These are phyloP conservation scores for Tympanuchus pallidicinctus DNA, from an alignment of 2,113 vertebrate species.

Conservation along the genomic window DNA sequence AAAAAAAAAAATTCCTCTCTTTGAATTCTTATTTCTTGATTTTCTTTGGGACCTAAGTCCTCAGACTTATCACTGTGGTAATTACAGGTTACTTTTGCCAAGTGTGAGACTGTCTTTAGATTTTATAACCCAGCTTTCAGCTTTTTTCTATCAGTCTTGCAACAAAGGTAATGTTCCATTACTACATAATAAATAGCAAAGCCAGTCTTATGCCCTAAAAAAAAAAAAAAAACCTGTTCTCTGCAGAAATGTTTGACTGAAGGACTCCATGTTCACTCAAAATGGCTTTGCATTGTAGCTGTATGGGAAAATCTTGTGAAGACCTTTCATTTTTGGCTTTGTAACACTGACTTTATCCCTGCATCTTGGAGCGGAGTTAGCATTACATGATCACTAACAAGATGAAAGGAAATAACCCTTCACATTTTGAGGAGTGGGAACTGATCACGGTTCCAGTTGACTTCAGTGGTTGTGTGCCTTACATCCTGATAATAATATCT, in stretches of 20 bases:
- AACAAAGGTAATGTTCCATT: constrained; percentile 37
- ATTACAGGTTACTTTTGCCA: constrained; percentile 36
- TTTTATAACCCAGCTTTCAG: constrained; percentile 40
- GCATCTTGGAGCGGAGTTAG: constrained; percentile 5
- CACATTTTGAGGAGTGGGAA: constrained; percentile 7
- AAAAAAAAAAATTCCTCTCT: neutral
- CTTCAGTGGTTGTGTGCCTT: constrained; percentile 12
- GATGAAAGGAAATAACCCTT: constrained; percentile 46
- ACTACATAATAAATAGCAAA: constrained; percentile 34
- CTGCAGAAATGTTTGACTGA: neutral
- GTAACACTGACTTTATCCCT: constrained; percentile 39
- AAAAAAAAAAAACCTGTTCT: neutral
- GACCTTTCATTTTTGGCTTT: constrained; percentile 27
- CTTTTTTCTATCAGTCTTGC: constrained; percentile 18
- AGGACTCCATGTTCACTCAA: constrained; percentile 14
- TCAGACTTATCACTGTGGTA: constrained; percentile 33
- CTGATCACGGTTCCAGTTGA: constrained; percentile 7
- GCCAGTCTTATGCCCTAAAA: neutral
- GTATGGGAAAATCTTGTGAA: constrained; percentile 30
- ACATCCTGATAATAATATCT: neutral
- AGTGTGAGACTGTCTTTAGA: neutral
- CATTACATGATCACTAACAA: constrained; percentile 16
- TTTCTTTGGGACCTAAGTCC: neutral
- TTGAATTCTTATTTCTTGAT: constrained; percentile 47
- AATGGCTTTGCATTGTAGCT: constrained; percentile 32